These are phyloP conservation scores for Schrankia costaestrigalis DNA, from an alignment of 2,888 invertebrate genomes.

Conservation along the genomic window DNA sequence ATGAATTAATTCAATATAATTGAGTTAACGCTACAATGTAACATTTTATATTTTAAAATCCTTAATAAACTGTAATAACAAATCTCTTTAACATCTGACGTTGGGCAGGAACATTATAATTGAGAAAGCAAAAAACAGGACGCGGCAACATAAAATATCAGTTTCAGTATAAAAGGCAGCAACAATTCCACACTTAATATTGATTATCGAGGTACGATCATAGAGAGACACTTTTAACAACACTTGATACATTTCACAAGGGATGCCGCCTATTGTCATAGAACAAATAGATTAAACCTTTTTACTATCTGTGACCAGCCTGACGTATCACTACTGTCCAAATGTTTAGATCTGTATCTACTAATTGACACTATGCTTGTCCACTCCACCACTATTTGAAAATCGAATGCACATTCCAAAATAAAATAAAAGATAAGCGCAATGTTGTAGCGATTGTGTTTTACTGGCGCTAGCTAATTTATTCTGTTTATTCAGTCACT, in stretches of 20 bases:
- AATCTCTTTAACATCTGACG: no score
- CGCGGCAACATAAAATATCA: slow-evolving; percentile 12
- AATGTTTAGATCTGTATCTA: slow-evolving; percentile 36
- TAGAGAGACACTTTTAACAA: slow-evolving; percentile 50
- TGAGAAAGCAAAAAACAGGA: background rate
- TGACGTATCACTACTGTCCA: slow-evolving; percentile 28
- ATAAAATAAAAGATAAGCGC: slow-evolving; percentile 3
- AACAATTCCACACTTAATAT: slow-evolving; percentile 48
- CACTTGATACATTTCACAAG: slow-evolving; percentile 61
- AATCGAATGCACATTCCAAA: slow-evolving; percentile 5
- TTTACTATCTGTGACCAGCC: slow-evolving; percentile 31
- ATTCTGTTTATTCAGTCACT: no score
- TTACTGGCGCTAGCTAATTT: no score
- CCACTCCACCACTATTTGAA: slow-evolving; percentile 19
- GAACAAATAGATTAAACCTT: slow-evolving; percentile 34
- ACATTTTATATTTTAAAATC: no score
- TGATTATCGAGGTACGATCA: slow-evolving; percentile 43
- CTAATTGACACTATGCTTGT: slow-evolving; percentile 36
- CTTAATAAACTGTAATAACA: no score
- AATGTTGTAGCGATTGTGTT: no score
- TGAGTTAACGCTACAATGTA: no score
- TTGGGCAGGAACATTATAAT: no score
- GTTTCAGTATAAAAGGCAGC: slow-evolving; percentile 17
- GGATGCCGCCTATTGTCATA: slow-evolving; percentile 41
- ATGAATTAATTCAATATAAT: no score